Base-by-base conservation (phyloP, 2,888 invertebrate genomes). In the Amiota minor region DNA sequence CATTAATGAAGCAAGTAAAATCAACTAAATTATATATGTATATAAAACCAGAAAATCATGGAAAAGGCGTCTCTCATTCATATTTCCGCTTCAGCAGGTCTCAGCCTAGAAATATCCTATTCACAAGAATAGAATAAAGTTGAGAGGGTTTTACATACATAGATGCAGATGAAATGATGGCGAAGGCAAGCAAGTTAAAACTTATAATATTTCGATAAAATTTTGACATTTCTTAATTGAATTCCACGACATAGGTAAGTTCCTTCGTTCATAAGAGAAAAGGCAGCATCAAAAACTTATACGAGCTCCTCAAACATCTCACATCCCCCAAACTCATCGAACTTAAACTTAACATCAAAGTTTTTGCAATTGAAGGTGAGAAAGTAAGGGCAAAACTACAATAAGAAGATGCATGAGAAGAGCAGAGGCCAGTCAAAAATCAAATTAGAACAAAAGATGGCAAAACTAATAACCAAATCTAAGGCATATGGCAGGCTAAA, bases 171-270 rank as follows among this genome's bases (percentile, higher is more conserved):
- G 35, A 35, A 35, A 35, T 35, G 6, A 35, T 35, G 35, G 6
- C 6, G 35, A 35, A 35, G 35, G 23, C 23, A 23, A 23, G 35
- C 35, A 35, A 35, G 6, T 8, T 8, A 35, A 35, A 35, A 35
- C 35, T 35, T 35, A 35, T 35, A 35, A 35, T 8, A 6, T 35
- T 86, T 83, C 83, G 86, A 83, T 83, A 85, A 84, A 83, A 83
- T 83, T 84, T 84, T 84, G 83, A 85, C 83, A 84, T 84, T 85
- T 85, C 86, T 77, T 86, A 84, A 84, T 84, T 84, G 86, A 84
- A 84, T 84, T 86, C 84, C 86, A 80, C 65, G 79, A 85, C 80
- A 78, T 76, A 35, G 35, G 35, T 35, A 83, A 83, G 77, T 70
- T 64, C 67, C 35, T 35, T 35, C 35, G 35, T 35, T 35, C 55